phyloP scores from a whole-genome alignment of 1,140 invertebrate genomes.

The Drosophila ogumai region DNA sequence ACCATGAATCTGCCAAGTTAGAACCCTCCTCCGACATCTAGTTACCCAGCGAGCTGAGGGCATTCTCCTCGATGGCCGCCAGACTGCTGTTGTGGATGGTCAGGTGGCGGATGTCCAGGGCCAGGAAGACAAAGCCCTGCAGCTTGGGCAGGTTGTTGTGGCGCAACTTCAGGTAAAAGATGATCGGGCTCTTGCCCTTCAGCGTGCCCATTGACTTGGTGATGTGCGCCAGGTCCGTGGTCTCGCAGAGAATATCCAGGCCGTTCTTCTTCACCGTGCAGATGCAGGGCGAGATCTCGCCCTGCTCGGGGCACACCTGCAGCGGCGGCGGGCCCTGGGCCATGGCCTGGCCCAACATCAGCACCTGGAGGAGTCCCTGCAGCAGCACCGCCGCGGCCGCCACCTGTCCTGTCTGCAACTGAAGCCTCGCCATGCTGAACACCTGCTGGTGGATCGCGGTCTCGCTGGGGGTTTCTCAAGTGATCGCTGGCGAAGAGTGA shows the following conservation, averaged over 20 bases:
- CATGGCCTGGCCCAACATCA: conserved; percentile 27
- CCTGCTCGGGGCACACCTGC: conserved; percentile 90
- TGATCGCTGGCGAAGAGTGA: conserved; percentile 7
- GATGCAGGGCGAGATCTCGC: conserved; percentile 91
- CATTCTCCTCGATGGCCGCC: conserved; percentile 93
- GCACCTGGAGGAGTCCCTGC: conserved; percentile 20
- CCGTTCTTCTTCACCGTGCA: conserved; percentile 94
- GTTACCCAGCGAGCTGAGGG: conserved; percentile 92
- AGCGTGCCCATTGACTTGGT: conserved; percentile 90
- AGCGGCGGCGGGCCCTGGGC: conserved; percentile 68
- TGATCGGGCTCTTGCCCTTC: conserved; percentile 90
- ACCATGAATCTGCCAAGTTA: neutral
- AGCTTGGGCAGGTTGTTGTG: conserved; percentile 93
- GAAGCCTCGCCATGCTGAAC: conserved; percentile 31
- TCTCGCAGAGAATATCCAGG: conserved; percentile 93
- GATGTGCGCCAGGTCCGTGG: conserved; percentile 91
- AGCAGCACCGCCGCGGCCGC: conserved; percentile 21
- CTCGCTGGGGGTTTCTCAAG: conserved; percentile 4
- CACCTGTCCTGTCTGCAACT: conserved; percentile 18
- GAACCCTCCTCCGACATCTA: conserved; percentile 46
- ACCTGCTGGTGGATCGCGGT: conserved; percentile 28
- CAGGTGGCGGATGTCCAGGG: conserved; percentile 93
- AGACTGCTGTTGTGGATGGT: conserved; percentile 94
- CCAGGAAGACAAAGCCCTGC: conserved; percentile 93
- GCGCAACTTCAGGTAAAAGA: conserved; percentile 93